phyloP scores from a whole-genome alignment of 2,113 vertebrate species.

The Notiomystis cincta region DNA sequence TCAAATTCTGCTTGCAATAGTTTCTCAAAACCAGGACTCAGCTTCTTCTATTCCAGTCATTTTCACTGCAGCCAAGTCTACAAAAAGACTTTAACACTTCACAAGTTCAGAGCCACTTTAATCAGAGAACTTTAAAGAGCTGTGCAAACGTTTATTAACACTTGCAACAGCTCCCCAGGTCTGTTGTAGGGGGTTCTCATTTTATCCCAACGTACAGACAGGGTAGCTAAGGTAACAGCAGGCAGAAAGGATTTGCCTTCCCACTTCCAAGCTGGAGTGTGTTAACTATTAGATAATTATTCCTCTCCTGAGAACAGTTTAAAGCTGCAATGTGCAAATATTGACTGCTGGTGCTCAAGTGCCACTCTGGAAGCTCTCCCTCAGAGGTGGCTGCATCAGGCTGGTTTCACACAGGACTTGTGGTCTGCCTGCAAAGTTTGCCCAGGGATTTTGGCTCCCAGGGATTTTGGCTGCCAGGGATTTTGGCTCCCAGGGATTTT shows the following conservation, averaged over 20 bases:
- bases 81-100: slow-evolving; percentile 43
- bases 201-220: neutral
- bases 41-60: slow-evolving; percentile 3
- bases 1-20: neutral
- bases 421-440: neutral
- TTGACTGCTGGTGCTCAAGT: neutral
- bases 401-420: neutral
- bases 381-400: neutral
- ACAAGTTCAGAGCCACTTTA: neutral
- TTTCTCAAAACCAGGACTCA: neutral
- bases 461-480: neutral
- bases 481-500: neutral
- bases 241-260: slow-evolving; percentile 48
- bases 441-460: neutral
- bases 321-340: slow-evolving; percentile 13
- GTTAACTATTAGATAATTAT: slow-evolving; percentile 40
- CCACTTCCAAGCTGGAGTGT: slow-evolving; percentile 45
- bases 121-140: neutral
- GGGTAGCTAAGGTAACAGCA: slow-evolving; percentile 56
- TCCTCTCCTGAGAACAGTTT: neutral
- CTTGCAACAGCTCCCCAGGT: neutral
- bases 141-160: slow-evolving; percentile 37
- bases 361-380: neutral
- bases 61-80: slow-evolving; percentile 9
- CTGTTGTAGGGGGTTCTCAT: neutral